Base-by-base conservation (phyloP, 2,888 invertebrate species). In the Metacarcinus magister region DNA sequence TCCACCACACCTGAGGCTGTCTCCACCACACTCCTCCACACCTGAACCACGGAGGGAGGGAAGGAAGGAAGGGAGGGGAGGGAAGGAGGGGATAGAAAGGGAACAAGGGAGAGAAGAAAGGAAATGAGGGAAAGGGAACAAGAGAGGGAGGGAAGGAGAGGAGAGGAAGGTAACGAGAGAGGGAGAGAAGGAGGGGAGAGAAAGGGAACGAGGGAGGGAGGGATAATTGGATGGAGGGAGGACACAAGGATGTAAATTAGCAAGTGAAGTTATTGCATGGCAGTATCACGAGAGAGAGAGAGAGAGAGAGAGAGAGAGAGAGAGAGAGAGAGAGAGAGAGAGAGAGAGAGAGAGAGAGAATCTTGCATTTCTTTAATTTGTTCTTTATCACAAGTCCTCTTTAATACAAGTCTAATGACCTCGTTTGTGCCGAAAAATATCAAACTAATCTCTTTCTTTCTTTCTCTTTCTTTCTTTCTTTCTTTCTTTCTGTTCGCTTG, bases 1-100 rank as follows among this genome's bases (percentile, higher is more conserved):
- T 43, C 97, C 97, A 23, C 87, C 7, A 96, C 98, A 98, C 95
- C 97, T 97, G 44, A 95, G 94, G 32, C 94, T 97, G 4, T 97
- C 97, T 4, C 95, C 96, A 2, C 97, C 97, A 97, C 98, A 98
- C 0, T 96, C 92, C 32, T 97, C 95, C 7, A 97, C 95, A 23
- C 97, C 97, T 97, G 97, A 97, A 96, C 91, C 95, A 82, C 23
- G 94, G 39, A n/a, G 43, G 28, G 43, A n/a, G 28, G 19, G 28
- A 28, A 89, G 60, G 5, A 23, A n/a, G n/a, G 67, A n/a, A n/a
- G 67, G 67, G 1, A n/a, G 32, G 82, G 32, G 10, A 32, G 82
- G 32, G 32, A 8, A 19, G 19, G 23, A 67, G 67, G 19, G 3
- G 67, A 10, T 16, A 67, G 67, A 67, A 19, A 67, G 67, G 19